Evolutionary conservation across 1,140 invertebrate species (phyloP), one percentile per base, ranked within the genome.

Genomic region (Cotesia chilonis): DNA sequence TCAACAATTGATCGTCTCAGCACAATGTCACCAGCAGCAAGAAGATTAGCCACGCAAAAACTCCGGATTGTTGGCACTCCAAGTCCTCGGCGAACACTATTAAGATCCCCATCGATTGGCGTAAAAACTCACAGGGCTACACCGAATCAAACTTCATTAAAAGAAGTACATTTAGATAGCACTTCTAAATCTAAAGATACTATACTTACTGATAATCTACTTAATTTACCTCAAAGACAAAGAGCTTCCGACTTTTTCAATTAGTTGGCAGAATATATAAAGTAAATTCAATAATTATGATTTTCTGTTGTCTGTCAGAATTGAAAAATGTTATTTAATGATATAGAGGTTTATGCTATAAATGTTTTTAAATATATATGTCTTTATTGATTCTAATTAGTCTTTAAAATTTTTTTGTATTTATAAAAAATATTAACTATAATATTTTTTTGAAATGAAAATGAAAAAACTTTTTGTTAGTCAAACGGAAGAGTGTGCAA

Each of bases 1-100:
- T 91, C 91, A 3, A 88, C 91, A 28, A 90, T 93, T 14, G 95
- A 98, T 72, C 89, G 95, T 38, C 82, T 98, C 38, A 92, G 91
- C 20, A 92, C 92, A 54, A 97, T 99, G 95, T 98, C 97, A 12
- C 97, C 97, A 9, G 98, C 97, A 7, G 98, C 97, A 0, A 91
- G 93, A 78, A 90, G 91, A 78, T 87, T 99, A 10, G 94, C 95
- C 6, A 89, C 91, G 0, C 88, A 91, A 47, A 88, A 89, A 78
- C 78, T 91, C 6, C 86, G 87, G 4, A 77, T 91, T 59, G 74
- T 89, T 74, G 77, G 85, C 75, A 89, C 79, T 77, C 89, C 81
- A 60, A 88, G 82, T 68, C 86, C 78, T 74, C 82, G 78, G 74
- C 88, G 70, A 83, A 85, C 74, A 74, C 85, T 70, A 72, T 77